Base-by-base conservation (phyloP, 2,888 invertebrate genomes). In the Morpho achilles region DNA sequence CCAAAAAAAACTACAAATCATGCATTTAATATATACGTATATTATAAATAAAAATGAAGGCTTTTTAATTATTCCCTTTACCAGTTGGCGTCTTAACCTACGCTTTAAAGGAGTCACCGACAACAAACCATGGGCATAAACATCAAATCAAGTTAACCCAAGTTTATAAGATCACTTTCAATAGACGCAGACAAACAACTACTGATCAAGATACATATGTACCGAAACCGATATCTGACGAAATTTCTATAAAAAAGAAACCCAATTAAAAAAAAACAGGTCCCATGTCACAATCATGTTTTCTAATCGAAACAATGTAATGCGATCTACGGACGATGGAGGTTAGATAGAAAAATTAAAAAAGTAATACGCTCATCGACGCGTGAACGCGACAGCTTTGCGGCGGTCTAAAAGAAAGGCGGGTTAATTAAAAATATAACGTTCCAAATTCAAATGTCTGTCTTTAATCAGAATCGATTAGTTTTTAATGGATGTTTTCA, bases 321-420 rank as follows among this genome's bases (percentile, higher is more conserved):
- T 70, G 64, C 68, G 83, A 85, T 77, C 71, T 77, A 54, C 69
- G 74, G 74, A 76, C 69, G 74, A 74, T 76, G 75, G 73, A 71
- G 74, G 80, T 74, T 75, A 72, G 64, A 68, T 69, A 71, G 74
- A 77, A 77, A 79, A 48, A 54, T 54, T 80, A 78, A 79, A 82
- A 83, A 80, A 76, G 66, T 66, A 61, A 62, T 52, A 73, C 75
- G 77, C 71, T 72, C 82, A 75, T 75, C 82, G 80, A 74, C 76
- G 84, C 84, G 84, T 80, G 76, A 80, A 79, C 73, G 70, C 76
- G 77, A 80, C 80, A 78, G 78, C 71, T 71, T 68, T 69, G 54
- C 8, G 73, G 75, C 74, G 79, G 77, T 69, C 72, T 74, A 71
- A 79, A 74, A 73, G 73, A 77, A 79, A 77, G 71, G 74, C 42